These are phyloP conservation scores for Brachionus plicatilis DNA, from an alignment of 1,140 invertebrate species.

Conservation along the genomic window DNA sequence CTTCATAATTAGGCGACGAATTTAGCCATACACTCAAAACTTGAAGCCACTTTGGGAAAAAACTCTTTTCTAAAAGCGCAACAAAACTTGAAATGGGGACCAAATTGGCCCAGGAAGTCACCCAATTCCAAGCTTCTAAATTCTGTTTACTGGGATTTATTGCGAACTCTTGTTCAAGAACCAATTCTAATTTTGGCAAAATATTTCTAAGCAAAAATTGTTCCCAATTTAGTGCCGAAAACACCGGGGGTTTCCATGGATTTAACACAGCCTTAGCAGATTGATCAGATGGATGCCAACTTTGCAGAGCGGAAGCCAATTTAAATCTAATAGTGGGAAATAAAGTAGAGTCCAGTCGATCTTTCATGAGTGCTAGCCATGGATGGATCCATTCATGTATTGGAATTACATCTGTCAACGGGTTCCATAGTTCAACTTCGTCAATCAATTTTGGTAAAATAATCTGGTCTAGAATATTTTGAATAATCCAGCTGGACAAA, in stretches of 20 bases:
- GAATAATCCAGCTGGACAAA: slow-evolving; percentile 74
- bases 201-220: slow-evolving; percentile 82
- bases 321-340: slow-evolving; percentile 75
- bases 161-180: slow-evolving; percentile 61
- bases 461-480: slow-evolving; percentile 73
- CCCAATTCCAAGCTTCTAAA: slow-evolving; percentile 70
- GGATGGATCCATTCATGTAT: slow-evolving; percentile 94
- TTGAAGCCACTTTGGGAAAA: slow-evolving; percentile 81
- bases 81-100: slow-evolving; percentile 67
- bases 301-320: slow-evolving; percentile 73
- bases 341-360: neutral
- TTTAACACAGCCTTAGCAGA: slow-evolving; percentile 84
- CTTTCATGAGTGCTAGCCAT: slow-evolving; percentile 75
- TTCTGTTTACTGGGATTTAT: slow-evolving; percentile 81
- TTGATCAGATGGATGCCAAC: slow-evolving; percentile 78
- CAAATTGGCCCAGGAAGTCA: slow-evolving; percentile 77
- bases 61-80: slow-evolving; percentile 70
- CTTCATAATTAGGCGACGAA: slow-evolving; percentile 67
- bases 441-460: slow-evolving; percentile 70
- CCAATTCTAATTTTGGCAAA: slow-evolving; percentile 67
- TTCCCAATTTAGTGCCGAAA: slow-evolving; percentile 72
- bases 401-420: slow-evolving; percentile 81
- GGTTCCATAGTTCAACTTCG: slow-evolving; percentile 87
- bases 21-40: slow-evolving; percentile 63
- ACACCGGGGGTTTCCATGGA: slow-evolving; percentile 78